Conservation (phyloP, 1,140 invertebrate genomes). For the Brachionus koreanus region DNA sequence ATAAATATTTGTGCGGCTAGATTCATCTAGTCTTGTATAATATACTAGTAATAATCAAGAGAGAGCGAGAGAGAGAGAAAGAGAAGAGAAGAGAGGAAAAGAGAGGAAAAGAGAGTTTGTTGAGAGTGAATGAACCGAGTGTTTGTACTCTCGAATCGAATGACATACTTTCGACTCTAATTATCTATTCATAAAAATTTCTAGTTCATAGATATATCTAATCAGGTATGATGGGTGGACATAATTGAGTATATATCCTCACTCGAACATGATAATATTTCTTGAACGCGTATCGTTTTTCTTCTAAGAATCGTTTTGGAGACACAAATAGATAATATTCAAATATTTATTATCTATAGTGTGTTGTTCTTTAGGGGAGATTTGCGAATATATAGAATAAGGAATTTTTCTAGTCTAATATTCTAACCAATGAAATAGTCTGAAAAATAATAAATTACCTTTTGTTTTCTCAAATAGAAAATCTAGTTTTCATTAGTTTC, state of each 20-base stretch:
- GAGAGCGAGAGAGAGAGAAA: neutral
- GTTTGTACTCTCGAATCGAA: neutral
- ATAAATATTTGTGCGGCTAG: neutral
- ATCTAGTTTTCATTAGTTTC: constrained; percentile 35
- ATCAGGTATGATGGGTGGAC: neutral
- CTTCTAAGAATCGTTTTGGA: neutral
- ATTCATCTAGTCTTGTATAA: neutral
- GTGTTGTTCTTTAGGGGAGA: neutral
- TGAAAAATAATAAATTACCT: constrained; percentile 39
- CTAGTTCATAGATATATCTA: constrained; percentile 35
- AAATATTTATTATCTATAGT: constrained; percentile 31
- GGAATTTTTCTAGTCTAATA: neutral
- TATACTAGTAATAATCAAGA: too few relatives aligned
- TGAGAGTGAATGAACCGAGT: neutral
- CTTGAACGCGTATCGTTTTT: constrained; percentile 19
- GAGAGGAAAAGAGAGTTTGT: neutral
- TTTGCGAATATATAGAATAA: constrained; percentile 7
- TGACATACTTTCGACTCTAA: constrained; percentile 15
- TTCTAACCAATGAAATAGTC: neutral
- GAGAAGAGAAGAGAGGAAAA: neutral
- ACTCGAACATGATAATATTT: constrained; percentile 25
- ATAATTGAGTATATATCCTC: neutral
- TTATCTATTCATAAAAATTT: constrained; percentile 35
- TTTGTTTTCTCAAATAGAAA: neutral
- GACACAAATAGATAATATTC: constrained; percentile 20